Evolutionary conservation across 1,140 invertebrate species (phyloP).

Genomic region (Epicauta chinensis): DNA sequence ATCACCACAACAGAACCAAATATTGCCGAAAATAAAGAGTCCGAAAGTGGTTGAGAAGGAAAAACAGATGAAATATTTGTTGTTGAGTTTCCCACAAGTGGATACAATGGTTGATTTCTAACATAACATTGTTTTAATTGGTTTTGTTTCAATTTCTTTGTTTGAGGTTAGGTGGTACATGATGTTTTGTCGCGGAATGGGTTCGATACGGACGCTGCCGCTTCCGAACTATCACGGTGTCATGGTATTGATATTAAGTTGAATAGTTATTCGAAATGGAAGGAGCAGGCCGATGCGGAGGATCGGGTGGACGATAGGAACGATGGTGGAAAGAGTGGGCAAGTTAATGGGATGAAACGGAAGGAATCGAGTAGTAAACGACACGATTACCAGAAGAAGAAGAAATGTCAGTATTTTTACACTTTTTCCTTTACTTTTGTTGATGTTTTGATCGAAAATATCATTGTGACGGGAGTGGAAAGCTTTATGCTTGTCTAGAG

Average conservation of each 20-base stretch:
- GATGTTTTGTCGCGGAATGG: conserved; percentile 33
- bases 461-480: no score
- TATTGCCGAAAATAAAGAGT: conserved; percentile 24
- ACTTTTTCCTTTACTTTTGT: no score
- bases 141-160: conserved; percentile 8
- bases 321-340: conserved; percentile 3
- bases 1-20: conserved; percentile 1
- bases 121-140: background rate
- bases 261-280: conserved; percentile 28
- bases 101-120: conserved; percentile 31
- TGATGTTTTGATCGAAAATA: no score
- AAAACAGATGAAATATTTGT: conserved; percentile 36
- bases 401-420: conserved; percentile 3
- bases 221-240: conserved; percentile 24
- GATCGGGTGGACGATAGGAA: no score
- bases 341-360: conserved; percentile 24
- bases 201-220: conserved; percentile 35
- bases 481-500: no score
- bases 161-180: conserved; percentile 31
- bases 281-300: background rate
- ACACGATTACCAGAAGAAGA: conserved; percentile 4
- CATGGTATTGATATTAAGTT: conserved; percentile 11
- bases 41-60: conserved; percentile 35
- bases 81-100: conserved; percentile 33
- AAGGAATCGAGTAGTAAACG: conserved; percentile 24